Evolutionary conservation across 2,888 invertebrate genomes (phyloP).

Genomic region (Chironomus riparius): DNA sequence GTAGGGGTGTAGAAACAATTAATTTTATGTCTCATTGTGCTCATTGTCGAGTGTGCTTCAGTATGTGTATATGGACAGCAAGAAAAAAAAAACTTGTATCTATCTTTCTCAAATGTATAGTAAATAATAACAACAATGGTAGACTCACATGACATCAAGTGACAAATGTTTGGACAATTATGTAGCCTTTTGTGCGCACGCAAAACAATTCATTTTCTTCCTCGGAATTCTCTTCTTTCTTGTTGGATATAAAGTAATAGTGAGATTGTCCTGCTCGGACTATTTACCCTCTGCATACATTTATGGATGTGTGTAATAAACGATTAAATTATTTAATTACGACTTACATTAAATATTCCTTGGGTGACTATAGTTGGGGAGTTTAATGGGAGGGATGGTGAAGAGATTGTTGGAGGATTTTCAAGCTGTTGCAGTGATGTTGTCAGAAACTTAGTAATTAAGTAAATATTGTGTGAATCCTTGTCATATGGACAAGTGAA

Average conservation of each 20-base stretch:
- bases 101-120: neutral
- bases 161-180: conserved; percentile 18
- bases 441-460: no score
- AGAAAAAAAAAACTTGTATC: neutral
- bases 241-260: neutral
- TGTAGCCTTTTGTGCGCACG: conserved; percentile 1
- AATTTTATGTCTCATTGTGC: conserved; percentile 6
- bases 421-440: no score
- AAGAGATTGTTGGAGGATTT: no score
- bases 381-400: no score
- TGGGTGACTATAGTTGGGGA: no score
- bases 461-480: no score
- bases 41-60: neutral
- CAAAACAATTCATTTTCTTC: neutral
- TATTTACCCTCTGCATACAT: no score
- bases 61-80: neutral
- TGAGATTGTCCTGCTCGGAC: no score
- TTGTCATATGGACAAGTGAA: no score
- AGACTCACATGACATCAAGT: neutral
- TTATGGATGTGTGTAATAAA: no score
- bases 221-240: neutral
- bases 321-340: no score
- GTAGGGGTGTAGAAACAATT: conserved; percentile 1
- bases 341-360: neutral
- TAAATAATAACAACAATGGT: neutral